Evolutionary conservation across 92 coral and sea anemone genomes (phyloP).

Genomic region (Porites rus): DNA sequence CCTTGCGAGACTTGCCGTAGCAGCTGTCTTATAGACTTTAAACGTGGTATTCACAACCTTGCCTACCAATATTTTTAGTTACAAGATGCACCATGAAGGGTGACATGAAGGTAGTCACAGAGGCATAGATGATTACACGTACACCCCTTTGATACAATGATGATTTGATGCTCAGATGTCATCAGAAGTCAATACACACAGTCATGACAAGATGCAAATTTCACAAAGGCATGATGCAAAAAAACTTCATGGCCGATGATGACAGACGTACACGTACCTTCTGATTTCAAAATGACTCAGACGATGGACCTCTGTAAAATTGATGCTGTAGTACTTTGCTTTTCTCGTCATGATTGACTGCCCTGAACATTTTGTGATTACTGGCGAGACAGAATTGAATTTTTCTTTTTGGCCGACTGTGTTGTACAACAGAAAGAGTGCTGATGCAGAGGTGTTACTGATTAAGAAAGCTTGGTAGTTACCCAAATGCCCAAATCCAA

Average conservation of each 20-base stretch:
- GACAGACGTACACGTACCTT: constrained; percentile 20
- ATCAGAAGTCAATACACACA: constrained; percentile 54
- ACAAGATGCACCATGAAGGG: constrained; percentile 53
- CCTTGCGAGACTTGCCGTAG: constrained; percentile 21
- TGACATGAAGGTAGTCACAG: constrained; percentile 63
- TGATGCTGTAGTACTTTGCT: constrained; percentile 34
- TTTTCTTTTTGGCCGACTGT: not conserved
- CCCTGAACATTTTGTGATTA: not conserved
- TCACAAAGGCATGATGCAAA: constrained; percentile 61
- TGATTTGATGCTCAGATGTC: constrained; percentile 54
- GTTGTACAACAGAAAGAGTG: not conserved
- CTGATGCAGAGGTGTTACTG: not conserved
- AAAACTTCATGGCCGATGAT: constrained; percentile 49
- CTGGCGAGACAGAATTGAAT: not conserved
- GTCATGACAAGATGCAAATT: constrained; percentile 40
- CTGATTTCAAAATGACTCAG: constrained; percentile 22
- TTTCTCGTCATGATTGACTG: constrained; percentile 9
- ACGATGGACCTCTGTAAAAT: constrained; percentile 45
- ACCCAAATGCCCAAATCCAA: no score
- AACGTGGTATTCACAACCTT: constrained; percentile 64
- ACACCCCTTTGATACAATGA: constrained; percentile 50
- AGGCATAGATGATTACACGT: constrained; percentile 66
- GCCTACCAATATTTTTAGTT: constrained; percentile 72
- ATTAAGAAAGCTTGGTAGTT: no score
- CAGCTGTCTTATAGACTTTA: not conserved